Percentiles rank a stretch among this genome's conserved stretches.
These are phyloP conservation scores for Electrophaes corylata DNA, from an alignment of 2,888 invertebrate genomes.

Conservation along the genomic window DNA sequence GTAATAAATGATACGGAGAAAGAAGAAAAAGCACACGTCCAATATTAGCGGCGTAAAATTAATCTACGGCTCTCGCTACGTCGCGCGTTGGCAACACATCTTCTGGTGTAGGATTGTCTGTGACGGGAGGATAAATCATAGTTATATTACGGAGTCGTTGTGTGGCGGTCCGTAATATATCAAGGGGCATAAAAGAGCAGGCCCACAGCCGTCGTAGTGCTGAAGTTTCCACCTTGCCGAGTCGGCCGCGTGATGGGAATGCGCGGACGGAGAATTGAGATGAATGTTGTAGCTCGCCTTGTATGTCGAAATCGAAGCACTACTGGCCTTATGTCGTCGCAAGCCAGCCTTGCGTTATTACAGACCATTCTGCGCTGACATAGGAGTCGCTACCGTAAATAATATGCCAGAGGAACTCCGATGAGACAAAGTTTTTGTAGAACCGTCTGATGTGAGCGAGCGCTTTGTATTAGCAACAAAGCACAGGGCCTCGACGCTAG, in stretches of 20 bases:
- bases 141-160: conserved; percentile 70
- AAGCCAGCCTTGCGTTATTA: conserved; percentile 21
- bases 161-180: conserved; percentile 66
- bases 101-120: conserved; percentile 59
- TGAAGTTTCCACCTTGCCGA: conserved; percentile 47
- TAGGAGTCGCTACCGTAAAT: conserved; percentile 37
- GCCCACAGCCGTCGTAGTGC: conserved; percentile 45
- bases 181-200: conserved; percentile 64
- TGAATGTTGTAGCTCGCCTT: conserved; percentile 46
- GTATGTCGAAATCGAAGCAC: conserved; percentile 26
- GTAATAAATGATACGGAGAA: conserved; percentile 50
- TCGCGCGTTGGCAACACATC: conserved; percentile 58
- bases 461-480: conserved; percentile 78
- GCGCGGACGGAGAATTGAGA: conserved; percentile 50
- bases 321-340: conserved; percentile 16
- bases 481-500: conserved; percentile 65
- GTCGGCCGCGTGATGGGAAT: conserved; percentile 46
- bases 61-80: conserved; percentile 54
- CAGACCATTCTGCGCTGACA: conserved; percentile 24
- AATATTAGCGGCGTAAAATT: conserved; percentile 60
- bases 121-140: conserved; percentile 67
- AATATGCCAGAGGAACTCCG: conserved; percentile 50
- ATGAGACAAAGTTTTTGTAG: conserved; percentile 68
- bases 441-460: conserved; percentile 65
- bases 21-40: conserved; percentile 59